phyloP scores from a whole-genome alignment of 2,113 vertebrate genomes.

The Spheniscus mendiculus region DNA sequence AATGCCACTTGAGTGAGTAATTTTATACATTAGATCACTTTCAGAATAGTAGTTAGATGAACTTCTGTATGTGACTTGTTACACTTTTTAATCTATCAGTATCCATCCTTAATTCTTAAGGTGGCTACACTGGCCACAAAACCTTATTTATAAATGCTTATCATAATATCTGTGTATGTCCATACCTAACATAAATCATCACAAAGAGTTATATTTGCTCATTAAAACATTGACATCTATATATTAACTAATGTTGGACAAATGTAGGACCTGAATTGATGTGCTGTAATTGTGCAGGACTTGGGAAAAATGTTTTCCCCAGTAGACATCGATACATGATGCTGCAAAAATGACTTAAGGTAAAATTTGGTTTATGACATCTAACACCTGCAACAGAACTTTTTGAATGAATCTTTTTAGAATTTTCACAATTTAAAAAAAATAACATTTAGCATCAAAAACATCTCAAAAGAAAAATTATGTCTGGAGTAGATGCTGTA shows the following conservation, averaged over 20 bases:
- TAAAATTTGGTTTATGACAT: not conserved
- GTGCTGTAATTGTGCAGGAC: not conserved
- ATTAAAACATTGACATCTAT: not conserved
- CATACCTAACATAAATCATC: not conserved
- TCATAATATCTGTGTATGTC: not conserved
- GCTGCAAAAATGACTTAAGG: not conserved
- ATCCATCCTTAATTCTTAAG: not conserved
- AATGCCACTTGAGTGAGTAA: not conserved
- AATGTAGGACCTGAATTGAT: not conserved
- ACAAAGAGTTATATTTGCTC: not conserved
- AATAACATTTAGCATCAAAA: not conserved
- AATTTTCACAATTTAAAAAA: not conserved
- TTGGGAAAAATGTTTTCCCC: not conserved
- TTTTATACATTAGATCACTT: not conserved
- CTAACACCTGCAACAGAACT: not conserved
- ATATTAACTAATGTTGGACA: not conserved
- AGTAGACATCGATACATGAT: not conserved
- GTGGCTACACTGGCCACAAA: not conserved
- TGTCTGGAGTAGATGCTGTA: not conserved
- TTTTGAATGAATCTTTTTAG: not conserved
- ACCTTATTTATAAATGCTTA: not conserved
- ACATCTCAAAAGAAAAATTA: not conserved
- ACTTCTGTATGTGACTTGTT: not conserved
- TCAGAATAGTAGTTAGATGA: not conserved
- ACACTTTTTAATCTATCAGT: not conserved